These are phyloP conservation scores for Hypanus sabinus DNA, from an alignment of 2,113 vertebrate genomes.

Conservation along the genomic window DNA sequence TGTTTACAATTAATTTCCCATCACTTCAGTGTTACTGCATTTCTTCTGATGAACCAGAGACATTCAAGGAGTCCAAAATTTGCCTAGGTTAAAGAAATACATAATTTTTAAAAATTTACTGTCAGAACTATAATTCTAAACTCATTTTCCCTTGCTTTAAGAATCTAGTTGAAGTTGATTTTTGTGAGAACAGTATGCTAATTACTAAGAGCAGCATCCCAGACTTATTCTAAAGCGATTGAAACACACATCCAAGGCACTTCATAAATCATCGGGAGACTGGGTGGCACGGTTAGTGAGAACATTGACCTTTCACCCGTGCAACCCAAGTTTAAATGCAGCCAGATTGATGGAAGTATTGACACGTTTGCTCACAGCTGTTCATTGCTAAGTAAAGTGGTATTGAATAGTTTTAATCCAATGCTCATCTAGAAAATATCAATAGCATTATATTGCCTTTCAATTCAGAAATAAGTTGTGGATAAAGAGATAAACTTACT, in stretches of 20 bases:
- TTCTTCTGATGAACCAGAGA: not conserved
- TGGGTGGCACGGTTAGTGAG: not conserved
- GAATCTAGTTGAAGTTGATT: not conserved
- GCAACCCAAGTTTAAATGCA: conserved; percentile 4
- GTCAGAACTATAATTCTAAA: not conserved
- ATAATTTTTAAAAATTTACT: not conserved
- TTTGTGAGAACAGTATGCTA: not conserved
- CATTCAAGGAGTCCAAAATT: not conserved
- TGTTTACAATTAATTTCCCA: not conserved
- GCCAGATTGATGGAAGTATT: not conserved
- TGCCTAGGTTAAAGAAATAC: not conserved
- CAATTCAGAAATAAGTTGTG: not conserved
- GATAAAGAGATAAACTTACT: not conserved
- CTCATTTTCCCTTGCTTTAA: not conserved
- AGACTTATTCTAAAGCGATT: not conserved
- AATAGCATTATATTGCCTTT: not conserved
- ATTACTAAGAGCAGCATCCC: not conserved
- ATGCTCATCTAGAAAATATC: not conserved
- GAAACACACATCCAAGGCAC: not conserved
- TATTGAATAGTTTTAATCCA: not conserved
- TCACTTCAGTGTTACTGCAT: not conserved
- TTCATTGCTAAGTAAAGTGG: not conserved
- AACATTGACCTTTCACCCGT: conserved; percentile 4
- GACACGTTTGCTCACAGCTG: not conserved
- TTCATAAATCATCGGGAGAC: conserved; percentile 5